These are phyloP conservation scores for Mycalesis mineus DNA, from an alignment of 2,888 invertebrate species.

Conservation along the genomic window DNA sequence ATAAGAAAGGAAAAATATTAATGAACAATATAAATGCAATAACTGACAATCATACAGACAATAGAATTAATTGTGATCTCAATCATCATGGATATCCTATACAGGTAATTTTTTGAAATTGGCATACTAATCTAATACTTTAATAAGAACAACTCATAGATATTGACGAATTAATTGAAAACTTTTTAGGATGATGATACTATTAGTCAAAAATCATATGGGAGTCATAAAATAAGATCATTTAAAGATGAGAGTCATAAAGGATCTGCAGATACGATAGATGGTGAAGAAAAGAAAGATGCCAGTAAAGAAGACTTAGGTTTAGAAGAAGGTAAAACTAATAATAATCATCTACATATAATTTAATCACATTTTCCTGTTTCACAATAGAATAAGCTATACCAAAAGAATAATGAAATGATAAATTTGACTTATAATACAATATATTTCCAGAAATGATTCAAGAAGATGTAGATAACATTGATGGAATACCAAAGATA, in stretches of 20 bases:
- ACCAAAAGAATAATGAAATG: neutral
- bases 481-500: constrained; percentile 82
- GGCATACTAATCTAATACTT: neutral
- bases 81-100: constrained; percentile 84
- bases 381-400: no score
- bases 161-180: neutral
- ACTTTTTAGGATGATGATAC: constrained; percentile 82
- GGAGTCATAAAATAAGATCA: constrained; percentile 92
- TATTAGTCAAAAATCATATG: constrained; percentile 93
- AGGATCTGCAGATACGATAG: constrained; percentile 90
- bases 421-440: neutral
- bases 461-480: constrained; percentile 81
- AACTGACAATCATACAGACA: constrained; percentile 84
- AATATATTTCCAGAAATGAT: constrained; percentile 53
- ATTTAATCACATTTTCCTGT: no score
- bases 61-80: constrained; percentile 85
- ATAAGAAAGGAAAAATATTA: constrained; percentile 88
- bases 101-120: constrained; percentile 52
- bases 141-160: neutral
- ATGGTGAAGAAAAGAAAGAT: constrained; percentile 93
- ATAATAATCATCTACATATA: no score
- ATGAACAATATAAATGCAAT: constrained; percentile 92
- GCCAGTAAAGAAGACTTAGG: constrained; percentile 94
- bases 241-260: constrained; percentile 95
- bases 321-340: constrained; percentile 82